These are phyloP conservation scores for Toxonevra muliebris DNA, from an alignment of 2,888 invertebrate genomes.

Conservation along the genomic window DNA sequence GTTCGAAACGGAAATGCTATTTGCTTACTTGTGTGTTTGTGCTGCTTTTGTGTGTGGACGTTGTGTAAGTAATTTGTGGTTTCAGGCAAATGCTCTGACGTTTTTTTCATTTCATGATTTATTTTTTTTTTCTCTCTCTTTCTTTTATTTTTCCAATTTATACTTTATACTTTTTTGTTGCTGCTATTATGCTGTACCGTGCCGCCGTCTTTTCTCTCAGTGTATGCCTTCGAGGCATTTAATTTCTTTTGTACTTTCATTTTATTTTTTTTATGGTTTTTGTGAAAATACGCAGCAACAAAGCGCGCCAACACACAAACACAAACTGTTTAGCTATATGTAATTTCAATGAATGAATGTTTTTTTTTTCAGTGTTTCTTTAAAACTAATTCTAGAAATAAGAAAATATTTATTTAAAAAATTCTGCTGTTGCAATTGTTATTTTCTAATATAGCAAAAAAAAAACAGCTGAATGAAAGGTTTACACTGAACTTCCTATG, in stretches of 20 bases:
- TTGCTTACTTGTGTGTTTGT: background rate
- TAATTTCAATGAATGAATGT: no score
- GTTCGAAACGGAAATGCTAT: conserved; percentile 18
- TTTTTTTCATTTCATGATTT: conserved; percentile 8
- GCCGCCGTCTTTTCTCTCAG: background rate
- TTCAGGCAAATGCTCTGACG: conserved; percentile 29
- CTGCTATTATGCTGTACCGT: background rate
- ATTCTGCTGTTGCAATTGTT: no score
- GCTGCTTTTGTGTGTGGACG: background rate
- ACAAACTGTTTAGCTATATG: no score
- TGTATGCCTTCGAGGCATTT: conserved; percentile 27
- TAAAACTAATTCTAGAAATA: no score
- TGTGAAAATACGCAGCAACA: background rate
- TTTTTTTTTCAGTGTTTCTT: no score
- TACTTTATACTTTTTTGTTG: background rate
- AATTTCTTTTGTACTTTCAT: conserved; percentile 26
- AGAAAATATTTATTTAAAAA: no score
- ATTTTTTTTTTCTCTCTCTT: no score
- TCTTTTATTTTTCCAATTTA: no score
- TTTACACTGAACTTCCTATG: no score
- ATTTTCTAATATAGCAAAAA: no score
- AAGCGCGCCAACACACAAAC: no score
- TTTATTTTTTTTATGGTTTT: background rate
- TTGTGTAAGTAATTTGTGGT: conserved; percentile 32
- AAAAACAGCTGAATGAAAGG: no score